phyloP scores from a whole-genome alignment of 2,888 invertebrate species.

The Aporophyla nigra region DNA sequence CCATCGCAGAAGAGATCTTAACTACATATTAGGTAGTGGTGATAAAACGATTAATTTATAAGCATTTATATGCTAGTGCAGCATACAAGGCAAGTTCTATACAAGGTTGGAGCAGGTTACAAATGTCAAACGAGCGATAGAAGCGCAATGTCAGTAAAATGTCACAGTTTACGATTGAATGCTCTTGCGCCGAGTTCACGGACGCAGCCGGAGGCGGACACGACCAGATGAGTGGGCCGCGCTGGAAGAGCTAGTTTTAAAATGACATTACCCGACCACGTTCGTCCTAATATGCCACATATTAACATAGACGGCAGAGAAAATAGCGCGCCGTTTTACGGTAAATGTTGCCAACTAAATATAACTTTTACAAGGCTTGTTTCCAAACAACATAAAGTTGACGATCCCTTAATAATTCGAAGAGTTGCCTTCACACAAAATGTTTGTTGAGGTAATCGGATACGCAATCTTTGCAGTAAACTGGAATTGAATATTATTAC shows the following conservation, averaged over 20 bases:
- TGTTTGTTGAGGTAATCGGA: conserved; percentile 48
- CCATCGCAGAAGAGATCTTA: conserved; percentile 36
- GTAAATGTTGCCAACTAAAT: conserved; percentile 52
- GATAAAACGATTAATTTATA: conserved; percentile 77
- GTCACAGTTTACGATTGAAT: conserved; percentile 84
- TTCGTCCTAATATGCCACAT: conserved; percentile 61
- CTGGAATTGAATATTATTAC: conserved; percentile 9
- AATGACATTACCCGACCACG: conserved; percentile 61
- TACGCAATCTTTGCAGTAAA: conserved; percentile 30
- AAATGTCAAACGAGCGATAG: conserved; percentile 81
- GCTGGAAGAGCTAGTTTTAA: conserved; percentile 66
- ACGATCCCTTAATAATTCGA: conserved; percentile 36
- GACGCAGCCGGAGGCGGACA: conserved; percentile 68
- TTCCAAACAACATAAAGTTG: conserved; percentile 44
- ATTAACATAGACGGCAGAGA: conserved; percentile 57
- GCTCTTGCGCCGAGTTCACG: conserved; percentile 83
- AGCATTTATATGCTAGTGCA: conserved; percentile 71
- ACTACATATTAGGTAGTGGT: conserved; percentile 57
- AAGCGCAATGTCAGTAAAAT: conserved; percentile 86
- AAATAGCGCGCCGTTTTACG: conserved; percentile 57
- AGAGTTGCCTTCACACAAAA: conserved; percentile 17
- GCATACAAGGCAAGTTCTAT: conserved; percentile 71
- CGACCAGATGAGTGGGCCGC: conserved; percentile 62
- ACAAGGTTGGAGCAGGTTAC: conserved; percentile 80
- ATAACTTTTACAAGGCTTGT: conserved; percentile 37